Evolutionary conservation across 2,113 vertebrate genomes (phyloP).

Genomic region (Xenopus laevis): DNA sequence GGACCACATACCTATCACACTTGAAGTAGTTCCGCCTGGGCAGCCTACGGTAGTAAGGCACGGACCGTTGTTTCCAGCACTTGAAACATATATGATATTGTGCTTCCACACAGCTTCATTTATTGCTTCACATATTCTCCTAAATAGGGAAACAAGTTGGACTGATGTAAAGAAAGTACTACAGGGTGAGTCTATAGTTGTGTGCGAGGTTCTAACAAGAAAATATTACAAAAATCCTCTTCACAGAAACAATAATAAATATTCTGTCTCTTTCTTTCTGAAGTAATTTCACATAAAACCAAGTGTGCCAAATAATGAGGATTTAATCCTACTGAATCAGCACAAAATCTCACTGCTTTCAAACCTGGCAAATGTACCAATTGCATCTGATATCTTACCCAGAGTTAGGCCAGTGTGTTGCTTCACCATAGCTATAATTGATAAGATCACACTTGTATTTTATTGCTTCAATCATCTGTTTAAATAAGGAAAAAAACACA

Average conservation of each 20-base stretch:
- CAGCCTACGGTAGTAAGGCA: slow-evolving; percentile 96
- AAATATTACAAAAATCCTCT: too few relatives aligned
- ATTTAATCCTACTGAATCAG: too few relatives aligned
- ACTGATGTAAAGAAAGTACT: neutral
- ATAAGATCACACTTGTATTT: slow-evolving; percentile 97
- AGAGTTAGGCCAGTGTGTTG: slow-evolving; percentile 98
- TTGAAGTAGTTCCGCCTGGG: slow-evolving; percentile 91
- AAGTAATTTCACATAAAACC: too few relatives aligned
- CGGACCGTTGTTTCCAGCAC: slow-evolving; percentile 94
- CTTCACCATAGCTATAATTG: slow-evolving; percentile 98
- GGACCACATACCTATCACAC: slow-evolving; percentile 80
- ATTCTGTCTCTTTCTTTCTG: too few relatives aligned
- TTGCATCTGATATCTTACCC: slow-evolving; percentile 64
- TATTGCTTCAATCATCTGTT: slow-evolving; percentile 96
- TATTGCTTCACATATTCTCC: slow-evolving; percentile 96
- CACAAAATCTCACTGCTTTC: too few relatives aligned
- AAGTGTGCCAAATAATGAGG: too few relatives aligned
- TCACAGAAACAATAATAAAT: too few relatives aligned
- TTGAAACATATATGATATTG: slow-evolving; percentile 94
- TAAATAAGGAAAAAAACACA: slow-evolving; percentile 39
- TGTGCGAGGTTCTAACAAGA: too few relatives aligned
- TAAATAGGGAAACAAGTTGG: slow-evolving; percentile 48
- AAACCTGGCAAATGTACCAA: too few relatives aligned
- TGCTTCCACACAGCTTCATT: slow-evolving; percentile 96
- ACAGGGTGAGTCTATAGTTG: neutral